Evolutionary conservation across 2,888 invertebrate species (phyloP).

Genomic region (Drosophila lutescens): DNA sequence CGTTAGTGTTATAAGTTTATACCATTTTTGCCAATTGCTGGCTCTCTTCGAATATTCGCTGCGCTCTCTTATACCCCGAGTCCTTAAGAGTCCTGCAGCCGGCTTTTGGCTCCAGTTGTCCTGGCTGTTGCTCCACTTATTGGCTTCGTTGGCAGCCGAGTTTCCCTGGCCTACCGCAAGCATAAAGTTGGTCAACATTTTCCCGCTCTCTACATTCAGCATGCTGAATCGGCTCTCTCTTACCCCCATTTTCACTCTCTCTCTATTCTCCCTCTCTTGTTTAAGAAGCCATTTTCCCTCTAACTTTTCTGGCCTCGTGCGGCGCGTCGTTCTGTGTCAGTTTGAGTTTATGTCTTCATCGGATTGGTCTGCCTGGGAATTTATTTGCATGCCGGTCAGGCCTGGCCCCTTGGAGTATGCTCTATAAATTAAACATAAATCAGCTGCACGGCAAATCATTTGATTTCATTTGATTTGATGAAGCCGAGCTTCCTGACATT

Average conservation of each 20-base stretch:
- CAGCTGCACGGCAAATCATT: slow-evolving; percentile 75
- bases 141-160: slow-evolving; percentile 17
- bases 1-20: slow-evolving; percentile 25
- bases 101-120: slow-evolving; percentile 40
- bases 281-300: not conserved
- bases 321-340: slow-evolving; percentile 38
- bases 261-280: not conserved
- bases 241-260: slow-evolving; percentile 1
- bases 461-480: slow-evolving; percentile 64
- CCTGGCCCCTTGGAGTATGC: slow-evolving; percentile 52
- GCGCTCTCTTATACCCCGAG: slow-evolving; percentile 57
- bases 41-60: not conserved
- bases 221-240: slow-evolving; percentile 13
- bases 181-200: slow-evolving; percentile 60
- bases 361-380: slow-evolving; percentile 57
- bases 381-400: slow-evolving; percentile 77
- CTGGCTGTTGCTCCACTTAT: slow-evolving; percentile 50
- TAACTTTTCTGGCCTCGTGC: slow-evolving; percentile 11
- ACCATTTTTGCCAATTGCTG: slow-evolving; percentile 23
- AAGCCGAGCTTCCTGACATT: slow-evolving; percentile 18
- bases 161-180: slow-evolving; percentile 65
- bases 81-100: slow-evolving; percentile 25
- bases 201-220: slow-evolving; percentile 21
- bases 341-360: slow-evolving; percentile 73
- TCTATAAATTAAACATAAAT: slow-evolving; percentile 78